Evolutionary conservation across 2,113 vertebrate species (phyloP).

Genomic region (Bos javanicus): DNA sequence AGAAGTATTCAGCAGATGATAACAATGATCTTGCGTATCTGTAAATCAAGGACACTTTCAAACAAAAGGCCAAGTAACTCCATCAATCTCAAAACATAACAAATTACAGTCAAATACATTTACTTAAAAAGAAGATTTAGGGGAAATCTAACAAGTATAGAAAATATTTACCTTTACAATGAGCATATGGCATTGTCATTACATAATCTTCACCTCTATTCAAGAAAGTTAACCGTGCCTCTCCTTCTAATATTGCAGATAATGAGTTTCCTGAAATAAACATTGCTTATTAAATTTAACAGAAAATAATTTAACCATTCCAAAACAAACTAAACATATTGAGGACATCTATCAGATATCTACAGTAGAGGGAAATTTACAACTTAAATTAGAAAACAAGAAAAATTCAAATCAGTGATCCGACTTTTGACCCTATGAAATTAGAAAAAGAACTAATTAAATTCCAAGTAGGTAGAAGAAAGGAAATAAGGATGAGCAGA

Average conservation of each 20-base stretch:
- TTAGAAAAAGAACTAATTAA: neutral
- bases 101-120: neutral
- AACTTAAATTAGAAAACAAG: neutral
- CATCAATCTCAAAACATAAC: neutral
- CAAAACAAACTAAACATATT: slow-evolving; percentile 26
- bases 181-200: slow-evolving; percentile 99
- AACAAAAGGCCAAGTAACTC: neutral
- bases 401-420: neutral
- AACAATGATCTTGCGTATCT: neutral
- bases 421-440: neutral
- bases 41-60: neutral
- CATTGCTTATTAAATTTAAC: slow-evolving; percentile 29
- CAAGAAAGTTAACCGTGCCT: slow-evolving; percentile 94
- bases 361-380: neutral
- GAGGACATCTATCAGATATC: neutral
- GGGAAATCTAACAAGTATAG: neutral
- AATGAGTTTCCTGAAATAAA: slow-evolving; percentile 93
- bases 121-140: neutral
- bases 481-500: neutral
- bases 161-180: slow-evolving; percentile 93
- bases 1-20: neutral
- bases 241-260: slow-evolving; percentile 96
- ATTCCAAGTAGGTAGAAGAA: neutral
- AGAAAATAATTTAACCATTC: slow-evolving; percentile 18
- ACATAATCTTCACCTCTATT: slow-evolving; percentile 97